Percentiles rank a stretch among this genome's conserved stretches.
These are phyloP conservation scores for Cladopsammia gracilis DNA, from an alignment of 64 coral and sea anemone species.

Conservation along the genomic window DNA sequence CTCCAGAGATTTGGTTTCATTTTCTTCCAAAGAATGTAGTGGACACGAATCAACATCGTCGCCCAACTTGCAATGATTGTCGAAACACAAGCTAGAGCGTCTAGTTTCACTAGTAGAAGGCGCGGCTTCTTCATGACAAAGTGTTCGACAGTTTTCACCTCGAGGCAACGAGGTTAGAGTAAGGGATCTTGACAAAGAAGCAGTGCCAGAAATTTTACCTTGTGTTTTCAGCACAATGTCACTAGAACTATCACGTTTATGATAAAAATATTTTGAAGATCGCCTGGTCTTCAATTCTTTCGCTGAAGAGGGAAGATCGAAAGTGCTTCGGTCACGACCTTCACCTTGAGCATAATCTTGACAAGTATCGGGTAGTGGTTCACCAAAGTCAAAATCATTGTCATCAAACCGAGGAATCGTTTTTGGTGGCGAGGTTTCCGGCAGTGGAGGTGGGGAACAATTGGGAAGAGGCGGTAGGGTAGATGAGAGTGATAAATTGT, in stretches of 20 bases:
- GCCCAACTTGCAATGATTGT: background rate
- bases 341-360: background rate
- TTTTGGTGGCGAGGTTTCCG: background rate
- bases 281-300: background rate
- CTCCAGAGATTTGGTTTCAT: background rate
- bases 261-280: background rate
- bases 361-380: background rate
- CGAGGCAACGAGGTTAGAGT: background rate
- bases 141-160: background rate
- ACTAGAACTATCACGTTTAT: background rate
- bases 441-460: slow-evolving; percentile 10
- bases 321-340: background rate
- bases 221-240: background rate
- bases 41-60: background rate
- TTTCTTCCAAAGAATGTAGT: background rate
- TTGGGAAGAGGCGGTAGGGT: background rate
- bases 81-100: background rate
- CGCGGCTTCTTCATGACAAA: background rate
- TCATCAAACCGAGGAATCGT: background rate
- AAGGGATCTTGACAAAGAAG: background rate
- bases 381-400: background rate
- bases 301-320: background rate
- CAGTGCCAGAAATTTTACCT: no score
- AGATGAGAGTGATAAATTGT: background rate
- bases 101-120: background rate